phyloP scores from a whole-genome alignment of 2,797 vertebrate genomes.

The Brachymystax lenok region DNA sequence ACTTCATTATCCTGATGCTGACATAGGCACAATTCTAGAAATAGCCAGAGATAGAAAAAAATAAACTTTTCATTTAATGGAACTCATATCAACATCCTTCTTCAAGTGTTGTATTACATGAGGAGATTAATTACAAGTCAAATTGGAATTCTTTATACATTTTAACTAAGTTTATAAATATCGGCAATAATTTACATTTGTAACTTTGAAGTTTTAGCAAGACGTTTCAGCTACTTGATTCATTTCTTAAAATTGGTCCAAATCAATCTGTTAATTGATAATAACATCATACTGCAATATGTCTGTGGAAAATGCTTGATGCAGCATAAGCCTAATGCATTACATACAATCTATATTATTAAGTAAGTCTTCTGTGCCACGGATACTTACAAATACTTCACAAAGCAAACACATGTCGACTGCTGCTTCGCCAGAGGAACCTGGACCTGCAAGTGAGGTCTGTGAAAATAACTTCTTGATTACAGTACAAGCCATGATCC shows the following conservation, averaged over 20 bases:
- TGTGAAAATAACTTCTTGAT: background rate
- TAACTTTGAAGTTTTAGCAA: slow-evolving; percentile 26
- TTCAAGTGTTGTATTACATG: slow-evolving; percentile 36
- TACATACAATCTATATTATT: background rate
- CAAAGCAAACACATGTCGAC: background rate
- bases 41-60: slow-evolving; percentile 53
- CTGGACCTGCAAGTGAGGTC: background rate
- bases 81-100: slow-evolving; percentile 48
- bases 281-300: slow-evolving; percentile 31
- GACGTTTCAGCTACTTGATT: slow-evolving; percentile 30
- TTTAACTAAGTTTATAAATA: slow-evolving; percentile 57
- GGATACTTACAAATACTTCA: background rate
- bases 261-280: slow-evolving; percentile 42
- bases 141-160: slow-evolving; percentile 52
- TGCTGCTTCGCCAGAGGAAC: background rate
- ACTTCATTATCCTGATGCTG: slow-evolving; percentile 64
- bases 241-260: slow-evolving; percentile 17
- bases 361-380: background rate
- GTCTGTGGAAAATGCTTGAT: slow-evolving; percentile 21
- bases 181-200: slow-evolving; percentile 49
- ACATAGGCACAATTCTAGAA: slow-evolving; percentile 64
- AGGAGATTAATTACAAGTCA: slow-evolving; percentile 60
- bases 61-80: slow-evolving; percentile 13
- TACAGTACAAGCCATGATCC: background rate
- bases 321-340: slow-evolving; percentile 22